Evolutionary conservation across 2,888 invertebrate genomes (phyloP).

Genomic region (Drosophila pseudotalamancana): DNA sequence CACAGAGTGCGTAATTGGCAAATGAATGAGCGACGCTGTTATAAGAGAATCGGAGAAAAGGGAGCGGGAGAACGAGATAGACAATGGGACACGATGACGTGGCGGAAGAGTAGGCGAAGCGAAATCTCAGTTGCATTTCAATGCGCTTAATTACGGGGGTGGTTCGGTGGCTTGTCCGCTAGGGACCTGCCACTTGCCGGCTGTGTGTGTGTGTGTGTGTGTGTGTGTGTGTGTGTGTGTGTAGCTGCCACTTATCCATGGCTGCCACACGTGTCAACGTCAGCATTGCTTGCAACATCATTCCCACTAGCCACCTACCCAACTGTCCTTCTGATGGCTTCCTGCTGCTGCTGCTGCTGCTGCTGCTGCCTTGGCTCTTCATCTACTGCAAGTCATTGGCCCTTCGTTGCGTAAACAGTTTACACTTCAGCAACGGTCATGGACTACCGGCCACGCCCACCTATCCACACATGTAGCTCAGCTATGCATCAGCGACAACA

Average conservation of each 20-base stretch:
- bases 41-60: neutral
- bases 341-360: neutral
- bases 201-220: neutral
- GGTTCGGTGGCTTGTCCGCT: slow-evolving; percentile 38
- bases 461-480: neutral
- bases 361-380: neutral
- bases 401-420: slow-evolving; percentile 59
- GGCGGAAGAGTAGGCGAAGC: slow-evolving; percentile 27
- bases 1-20: slow-evolving; percentile 69
- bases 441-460: slow-evolving; percentile 46
- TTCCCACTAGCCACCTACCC: slow-evolving; percentile 8
- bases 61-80: neutral
- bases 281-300: slow-evolving; percentile 42
- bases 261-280: slow-evolving; percentile 55
- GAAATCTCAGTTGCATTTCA: slow-evolving; percentile 72
- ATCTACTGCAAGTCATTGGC: slow-evolving; percentile 67
- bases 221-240: neutral
- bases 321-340: neutral
- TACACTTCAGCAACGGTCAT: slow-evolving; percentile 56
- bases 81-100: slow-evolving; percentile 27
- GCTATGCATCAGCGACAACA: slow-evolving; percentile 23
- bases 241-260: slow-evolving; percentile 42
- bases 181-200: slow-evolving; percentile 31
- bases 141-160: slow-evolving; percentile 66
- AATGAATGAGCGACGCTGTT: slow-evolving; percentile 54